A percentile compares a stretch with the other conserved stretches of the same genome.
phyloP scores from a whole-genome alignment of 2,113 vertebrate species.

The Apus apus region DNA sequence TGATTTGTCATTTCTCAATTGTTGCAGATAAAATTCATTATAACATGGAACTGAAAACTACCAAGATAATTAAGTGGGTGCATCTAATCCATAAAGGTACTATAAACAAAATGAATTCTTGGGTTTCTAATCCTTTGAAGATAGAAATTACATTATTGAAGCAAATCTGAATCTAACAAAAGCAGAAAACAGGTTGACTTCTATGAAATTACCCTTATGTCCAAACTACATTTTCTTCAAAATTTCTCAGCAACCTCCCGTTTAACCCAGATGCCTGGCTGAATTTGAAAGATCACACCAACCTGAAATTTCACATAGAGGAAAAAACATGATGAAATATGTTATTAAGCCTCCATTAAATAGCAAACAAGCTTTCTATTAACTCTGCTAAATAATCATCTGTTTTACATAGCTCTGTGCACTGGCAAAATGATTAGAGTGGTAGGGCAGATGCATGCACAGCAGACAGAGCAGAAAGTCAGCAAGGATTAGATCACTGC shows the following conservation, averaged over 20 bases:
- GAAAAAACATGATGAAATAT: neutral
- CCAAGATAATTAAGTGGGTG: conserved; percentile 28
- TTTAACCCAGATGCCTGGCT: neutral
- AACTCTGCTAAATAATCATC: neutral
- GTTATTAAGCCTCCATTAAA: neutral
- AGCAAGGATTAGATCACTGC: neutral
- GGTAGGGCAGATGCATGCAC: neutral
- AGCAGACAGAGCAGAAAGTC: neutral
- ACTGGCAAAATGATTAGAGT: neutral
- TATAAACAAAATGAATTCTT: conserved; percentile 19
- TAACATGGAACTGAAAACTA: neutral
- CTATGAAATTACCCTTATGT: neutral
- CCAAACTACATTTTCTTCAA: neutral
- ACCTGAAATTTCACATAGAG: neutral
- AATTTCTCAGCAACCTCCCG: neutral
- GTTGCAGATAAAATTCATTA: conserved; percentile 26
- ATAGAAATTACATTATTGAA: conserved; percentile 28
- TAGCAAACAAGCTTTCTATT: neutral
- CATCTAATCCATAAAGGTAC: conserved; percentile 27
- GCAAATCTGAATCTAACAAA: conserved; percentile 13
- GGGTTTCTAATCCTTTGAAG: neutral
- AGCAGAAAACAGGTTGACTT: neutral
- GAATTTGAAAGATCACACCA: neutral
- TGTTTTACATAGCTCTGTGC: neutral
- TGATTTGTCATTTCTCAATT: conserved; percentile 50